Evolutionary conservation across 35 echinoderm and acorn worm genomes (phyloP).

Genomic region (Strongylocentrotus purpuratus): DNA sequence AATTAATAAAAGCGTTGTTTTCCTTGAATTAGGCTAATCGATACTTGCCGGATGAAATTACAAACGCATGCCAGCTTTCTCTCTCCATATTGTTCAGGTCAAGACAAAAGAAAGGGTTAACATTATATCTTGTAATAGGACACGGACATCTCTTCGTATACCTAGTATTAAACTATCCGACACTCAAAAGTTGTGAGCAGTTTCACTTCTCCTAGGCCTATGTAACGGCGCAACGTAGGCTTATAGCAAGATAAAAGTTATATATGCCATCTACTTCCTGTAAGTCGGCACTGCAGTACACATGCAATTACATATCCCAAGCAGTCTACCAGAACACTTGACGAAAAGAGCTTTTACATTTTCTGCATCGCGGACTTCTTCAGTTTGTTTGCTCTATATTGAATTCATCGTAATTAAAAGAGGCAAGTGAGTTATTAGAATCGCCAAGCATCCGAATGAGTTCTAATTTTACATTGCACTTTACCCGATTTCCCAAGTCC

Average conservation of each 20-base stretch:
- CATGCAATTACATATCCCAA: too few relatives aligned
- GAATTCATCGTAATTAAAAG: neutral
- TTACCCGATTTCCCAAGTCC: too few relatives aligned
- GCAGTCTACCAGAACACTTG: too few relatives aligned
- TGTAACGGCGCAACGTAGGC: neutral
- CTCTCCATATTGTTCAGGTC: neutral
- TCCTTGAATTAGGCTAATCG: neutral
- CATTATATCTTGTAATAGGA: neutral
- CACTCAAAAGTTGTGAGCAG: neutral
- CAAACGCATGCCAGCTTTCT: neutral
- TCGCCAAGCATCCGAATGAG: neutral
- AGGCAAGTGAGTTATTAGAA: neutral
- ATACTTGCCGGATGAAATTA: neutral
- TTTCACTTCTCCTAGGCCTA: neutral
- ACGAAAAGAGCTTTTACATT: too few relatives aligned
- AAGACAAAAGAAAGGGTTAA: neutral
- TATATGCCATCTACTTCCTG: neutral
- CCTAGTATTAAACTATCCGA: neutral
- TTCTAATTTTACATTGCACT: too few relatives aligned
- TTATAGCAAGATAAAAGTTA: neutral
- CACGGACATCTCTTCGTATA: neutral
- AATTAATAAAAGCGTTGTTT: neutral
- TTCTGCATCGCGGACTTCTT: too few relatives aligned
- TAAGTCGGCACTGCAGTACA: neutral
- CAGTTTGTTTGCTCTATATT: neutral